A percentile compares a stretch with the other conserved stretches of the same genome.
phyloP scores from a whole-genome alignment of 2,888 invertebrate species.

The Spialia ferax region DNA sequence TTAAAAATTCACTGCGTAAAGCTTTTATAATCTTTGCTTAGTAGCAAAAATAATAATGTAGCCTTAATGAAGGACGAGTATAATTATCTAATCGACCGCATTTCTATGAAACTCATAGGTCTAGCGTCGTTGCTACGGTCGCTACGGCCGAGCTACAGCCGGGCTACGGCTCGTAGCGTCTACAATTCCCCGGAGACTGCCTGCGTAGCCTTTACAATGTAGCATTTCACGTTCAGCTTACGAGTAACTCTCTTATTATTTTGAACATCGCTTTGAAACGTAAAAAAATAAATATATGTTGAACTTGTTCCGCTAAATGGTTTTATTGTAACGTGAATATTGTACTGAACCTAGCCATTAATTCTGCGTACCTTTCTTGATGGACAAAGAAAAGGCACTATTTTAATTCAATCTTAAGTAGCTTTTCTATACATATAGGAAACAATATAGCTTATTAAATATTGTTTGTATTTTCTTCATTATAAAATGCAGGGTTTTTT shows the following conservation, averaged over 20 bases:
- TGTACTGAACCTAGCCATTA: neutral
- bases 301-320: neutral
- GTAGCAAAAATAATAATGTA: too few relatives aligned
- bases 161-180: slow-evolving; percentile 77
- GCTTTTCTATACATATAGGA: neutral
- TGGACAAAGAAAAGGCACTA: neutral
- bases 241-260: slow-evolving; percentile 74
- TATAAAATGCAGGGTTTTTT: neutral
- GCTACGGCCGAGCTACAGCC: slow-evolving; percentile 67
- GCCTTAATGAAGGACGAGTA: neutral
- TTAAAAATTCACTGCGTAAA: neutral
- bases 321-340: neutral
- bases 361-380: neutral
- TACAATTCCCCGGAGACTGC: slow-evolving; percentile 77
- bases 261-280: slow-evolving; percentile 64
- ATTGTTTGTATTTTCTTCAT: too few relatives aligned
- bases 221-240: slow-evolving; percentile 64
- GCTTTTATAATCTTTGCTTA: too few relatives aligned
- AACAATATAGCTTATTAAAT: neutral
- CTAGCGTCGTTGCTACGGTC: slow-evolving; percentile 71
- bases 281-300: slow-evolving; percentile 39
- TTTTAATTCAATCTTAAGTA: neutral
- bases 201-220: slow-evolving; percentile 70
- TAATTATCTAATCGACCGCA: slow-evolving; percentile 9
- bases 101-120: slow-evolving; percentile 54